phyloP scores from a whole-genome alignment of 2,797 vertebrate species.

The Spea hammondii region DNA sequence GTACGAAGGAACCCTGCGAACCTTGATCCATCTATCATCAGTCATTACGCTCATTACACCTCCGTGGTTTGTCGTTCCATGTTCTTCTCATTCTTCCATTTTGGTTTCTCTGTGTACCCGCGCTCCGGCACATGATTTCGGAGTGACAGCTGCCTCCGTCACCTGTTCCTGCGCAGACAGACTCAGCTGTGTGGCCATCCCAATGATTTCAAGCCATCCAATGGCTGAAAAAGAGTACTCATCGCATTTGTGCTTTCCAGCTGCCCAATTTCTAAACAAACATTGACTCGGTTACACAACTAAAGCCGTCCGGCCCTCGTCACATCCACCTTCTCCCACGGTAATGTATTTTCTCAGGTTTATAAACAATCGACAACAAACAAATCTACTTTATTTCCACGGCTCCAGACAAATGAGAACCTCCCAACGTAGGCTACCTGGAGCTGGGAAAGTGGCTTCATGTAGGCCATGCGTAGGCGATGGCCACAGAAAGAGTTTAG shows the following conservation, averaged over 20 bases:
- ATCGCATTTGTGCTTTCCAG: conserved; percentile 55
- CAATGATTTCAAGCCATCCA: conserved; percentile 51
- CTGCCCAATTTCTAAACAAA: conserved; percentile 42
- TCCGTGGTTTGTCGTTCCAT: neutral
- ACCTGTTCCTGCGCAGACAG: conserved; percentile 62
- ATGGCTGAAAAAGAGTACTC: conserved; percentile 51
- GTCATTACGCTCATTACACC: neutral
- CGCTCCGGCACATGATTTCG: conserved; percentile 15
- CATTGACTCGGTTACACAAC: conserved; percentile 19
- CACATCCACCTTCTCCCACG: too few relatives aligned
- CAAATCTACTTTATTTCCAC: too few relatives aligned
- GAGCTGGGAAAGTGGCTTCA: too few relatives aligned
- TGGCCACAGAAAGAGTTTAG: too few relatives aligned
- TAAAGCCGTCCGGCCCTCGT: neutral
- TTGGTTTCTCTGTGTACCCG: neutral
- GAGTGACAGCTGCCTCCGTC: conserved; percentile 58
- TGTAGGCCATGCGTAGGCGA: too few relatives aligned
- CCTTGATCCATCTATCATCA: neutral
- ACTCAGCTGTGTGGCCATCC: conserved; percentile 57
- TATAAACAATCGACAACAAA: too few relatives aligned
- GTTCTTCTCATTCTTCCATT: neutral
- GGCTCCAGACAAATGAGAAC: too few relatives aligned
- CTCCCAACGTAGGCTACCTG: too few relatives aligned
- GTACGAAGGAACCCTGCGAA: too few relatives aligned
- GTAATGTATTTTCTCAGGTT: too few relatives aligned